phyloP scores from a whole-genome alignment of 2,797 vertebrate genomes.

The Bryconaethiops microstoma region DNA sequence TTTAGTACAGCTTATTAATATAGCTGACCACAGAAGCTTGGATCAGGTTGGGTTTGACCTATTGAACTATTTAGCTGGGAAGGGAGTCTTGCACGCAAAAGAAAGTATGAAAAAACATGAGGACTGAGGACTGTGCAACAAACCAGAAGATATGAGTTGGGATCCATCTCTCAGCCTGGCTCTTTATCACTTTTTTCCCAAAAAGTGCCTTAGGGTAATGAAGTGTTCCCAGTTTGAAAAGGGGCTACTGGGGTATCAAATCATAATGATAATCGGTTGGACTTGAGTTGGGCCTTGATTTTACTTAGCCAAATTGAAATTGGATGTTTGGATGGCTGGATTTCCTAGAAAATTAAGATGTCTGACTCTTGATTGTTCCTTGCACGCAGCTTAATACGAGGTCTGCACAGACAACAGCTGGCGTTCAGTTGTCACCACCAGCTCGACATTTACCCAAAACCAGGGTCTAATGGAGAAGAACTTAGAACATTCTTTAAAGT shows the following conservation, averaged over 20 bases:
- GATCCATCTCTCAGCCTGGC: background rate
- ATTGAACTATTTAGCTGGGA: no score
- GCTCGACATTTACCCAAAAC: background rate
- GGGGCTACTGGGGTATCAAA: background rate
- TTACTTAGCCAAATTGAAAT: background rate
- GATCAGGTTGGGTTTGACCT: no score
- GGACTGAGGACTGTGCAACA: no score
- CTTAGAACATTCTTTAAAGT: conserved; percentile 6
- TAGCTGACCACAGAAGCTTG: no score
- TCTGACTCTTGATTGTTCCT: background rate
- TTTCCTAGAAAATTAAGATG: background rate
- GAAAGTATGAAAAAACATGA: no score
- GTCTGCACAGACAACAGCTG: conserved; percentile 27
- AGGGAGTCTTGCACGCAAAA: no score
- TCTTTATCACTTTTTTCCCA: background rate
- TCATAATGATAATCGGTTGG: background rate
- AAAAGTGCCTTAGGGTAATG: background rate
- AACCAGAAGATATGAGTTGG: no score
- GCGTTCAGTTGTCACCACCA: conserved; percentile 6
- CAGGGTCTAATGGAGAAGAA: background rate
- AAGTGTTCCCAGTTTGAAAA: background rate
- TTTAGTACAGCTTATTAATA: no score
- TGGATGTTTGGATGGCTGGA: background rate
- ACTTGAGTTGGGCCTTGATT: background rate
- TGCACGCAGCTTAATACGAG: background rate